Evolutionary conservation across 2,797 vertebrate species (phyloP), one percentile per base, ranked within the genome.

Genomic region (Hydrocynus forskahlii): DNA sequence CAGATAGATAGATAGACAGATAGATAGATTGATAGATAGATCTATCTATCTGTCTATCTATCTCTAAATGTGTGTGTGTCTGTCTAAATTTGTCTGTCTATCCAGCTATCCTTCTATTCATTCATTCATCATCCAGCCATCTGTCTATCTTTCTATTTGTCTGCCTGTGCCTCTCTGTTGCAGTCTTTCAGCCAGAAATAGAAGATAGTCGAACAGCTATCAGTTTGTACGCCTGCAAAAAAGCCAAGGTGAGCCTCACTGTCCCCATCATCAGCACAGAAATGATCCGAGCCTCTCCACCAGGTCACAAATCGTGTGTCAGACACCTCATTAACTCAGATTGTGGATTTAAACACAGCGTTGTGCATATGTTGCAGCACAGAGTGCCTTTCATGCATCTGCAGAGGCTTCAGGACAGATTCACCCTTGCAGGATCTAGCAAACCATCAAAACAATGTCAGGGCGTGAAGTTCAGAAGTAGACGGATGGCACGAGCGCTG

Each of bases 271-370:
- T 80, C 64, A 76, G 52, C 57, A 73, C 80, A 55, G 57, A 72
- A 60, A 74, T 38, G 84, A 83, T 81, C 81, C 38, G 55, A 48
- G 76, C 19, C 75, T 75, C 64, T 57, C 54, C 60, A 55, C 66
- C 55, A 64, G 57, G 80, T 84, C 82, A 80, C 67, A 81, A 75
- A 82, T 84, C 81, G 77, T 25, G 17, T 84, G 88, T 91, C 92
- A 84, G 89, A 90, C 89, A 92, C 89, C 86, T 90, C 90, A 91
- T 92, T 93, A 92, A 88, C 84, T 89, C 86, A 74, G 84, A 84
- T 83, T 78, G 78, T 76, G 84, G 81, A 89, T 88, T 88, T 90
- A 88, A 88, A 91, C 89, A 88, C 89, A 81, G 77, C 57, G 85
- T 84, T 88, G 43, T 85, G 85, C 89, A 85, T 80, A 78, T 82